Base-by-base conservation (phyloP, 1,140 invertebrate genomes). In the Saccostrea glomerata region DNA sequence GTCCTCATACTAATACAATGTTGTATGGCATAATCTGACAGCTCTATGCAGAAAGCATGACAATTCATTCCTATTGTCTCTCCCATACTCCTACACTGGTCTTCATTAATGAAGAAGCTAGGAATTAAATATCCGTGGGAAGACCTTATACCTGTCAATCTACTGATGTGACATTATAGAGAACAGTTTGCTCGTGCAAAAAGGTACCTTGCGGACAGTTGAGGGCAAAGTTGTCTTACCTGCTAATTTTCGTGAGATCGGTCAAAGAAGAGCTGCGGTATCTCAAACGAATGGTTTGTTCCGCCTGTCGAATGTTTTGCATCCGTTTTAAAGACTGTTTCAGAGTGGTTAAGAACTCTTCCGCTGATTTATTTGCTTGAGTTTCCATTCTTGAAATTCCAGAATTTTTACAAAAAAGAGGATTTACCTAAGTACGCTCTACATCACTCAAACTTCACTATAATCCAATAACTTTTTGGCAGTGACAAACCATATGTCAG, bases 271-370 rank as follows among this genome's bases (percentile, higher is more conserved):
- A 77, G 15, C 70, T 77, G 25, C 70, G 70, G 13, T 40, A 77
- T 77, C 70, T 77, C 25, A 77, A 77, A 30, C 70, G 23, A 30
- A 77, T 77, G 15, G 70, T 77, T 12, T 77, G 70, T 36, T 77
- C 70, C 25, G 70, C 70, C 25, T 77, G 70, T 77, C 70, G 70
- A 77, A 77, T 77, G 70, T 77, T 77, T 36, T 77, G 70, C 70
- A 77, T 77, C 30, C 70, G 70, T 77, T 77, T 77, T 77, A 77
- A 36, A 25, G 70, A 77, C 70, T 77, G 70, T 30, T 25, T 77
- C 4, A 77, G 70, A 15, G 70, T 77, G 25, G 70, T 77, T 25
- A 77, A 25, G 30, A 77, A 77, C 25, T 77, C 25, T 2, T 77
- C 70, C 13, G 70, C 25, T 36, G 70, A 77, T 77, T 77, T 23